A percentile compares a stretch with the other conserved stretches of the same genome.
Conservation (phyloP, 2,888 invertebrate species). For the Pinctada fucata region DNA sequence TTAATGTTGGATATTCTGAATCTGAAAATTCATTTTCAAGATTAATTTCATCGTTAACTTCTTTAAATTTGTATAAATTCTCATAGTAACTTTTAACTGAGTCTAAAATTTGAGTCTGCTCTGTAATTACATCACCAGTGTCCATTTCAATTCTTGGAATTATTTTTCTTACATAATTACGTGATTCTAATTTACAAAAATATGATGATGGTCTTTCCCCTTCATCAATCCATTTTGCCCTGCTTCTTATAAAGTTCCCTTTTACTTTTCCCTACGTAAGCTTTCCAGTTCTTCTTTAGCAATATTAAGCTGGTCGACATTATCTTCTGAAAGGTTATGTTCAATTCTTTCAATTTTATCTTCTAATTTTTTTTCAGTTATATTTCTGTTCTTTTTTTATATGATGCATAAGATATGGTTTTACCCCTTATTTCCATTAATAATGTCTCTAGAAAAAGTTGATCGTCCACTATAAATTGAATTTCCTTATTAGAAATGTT, state of each 20-base stretch:
- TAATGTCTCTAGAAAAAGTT: no score
- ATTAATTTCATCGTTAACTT: no score
- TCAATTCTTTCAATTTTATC: background rate
- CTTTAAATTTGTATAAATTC: background rate
- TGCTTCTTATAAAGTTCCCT: background rate
- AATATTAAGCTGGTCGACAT: background rate
- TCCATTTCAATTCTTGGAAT: background rate
- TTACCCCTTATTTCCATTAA: no score
- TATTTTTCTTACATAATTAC: background rate
- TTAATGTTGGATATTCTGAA: no score
- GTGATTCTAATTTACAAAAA: background rate
- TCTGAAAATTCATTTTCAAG: no score
- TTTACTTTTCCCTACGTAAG: background rate
- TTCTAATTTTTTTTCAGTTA: background rate
- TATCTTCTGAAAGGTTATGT: background rate
- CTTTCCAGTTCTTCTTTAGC: background rate
- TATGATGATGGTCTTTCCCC: slow-evolving; percentile 1
- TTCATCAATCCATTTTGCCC: slow-evolving; percentile 4
- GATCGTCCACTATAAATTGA: no score
- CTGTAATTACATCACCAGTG: background rate
- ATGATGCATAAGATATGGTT: no score
- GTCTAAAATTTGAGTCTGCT: no score
- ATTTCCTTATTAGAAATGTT: no score
- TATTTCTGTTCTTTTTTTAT: no score
- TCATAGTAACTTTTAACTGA: no score